phyloP scores from a whole-genome alignment of 2,888 invertebrate species.

The Sabatieria punctata region DNA sequence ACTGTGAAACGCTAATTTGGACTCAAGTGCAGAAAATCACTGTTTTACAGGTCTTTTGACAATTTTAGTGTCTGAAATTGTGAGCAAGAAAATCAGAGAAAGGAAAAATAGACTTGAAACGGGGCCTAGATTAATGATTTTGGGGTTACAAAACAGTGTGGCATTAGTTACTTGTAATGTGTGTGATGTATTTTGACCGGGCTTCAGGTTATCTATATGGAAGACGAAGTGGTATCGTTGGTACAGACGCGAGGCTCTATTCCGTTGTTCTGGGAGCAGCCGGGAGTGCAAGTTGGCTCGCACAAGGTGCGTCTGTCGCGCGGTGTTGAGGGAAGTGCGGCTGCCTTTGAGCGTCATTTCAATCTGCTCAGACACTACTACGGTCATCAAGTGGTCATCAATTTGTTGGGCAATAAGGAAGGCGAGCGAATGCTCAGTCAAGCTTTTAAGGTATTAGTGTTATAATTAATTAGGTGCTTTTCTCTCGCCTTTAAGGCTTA shows the following conservation, averaged over 20 bases:
- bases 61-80: too few relatives aligned
- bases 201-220: constrained; percentile 39
- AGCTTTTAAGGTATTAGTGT: constrained; percentile 58
- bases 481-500: neutral
- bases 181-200: too few relatives aligned
- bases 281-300: constrained; percentile 92
- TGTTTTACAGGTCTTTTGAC: too few relatives aligned
- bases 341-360: constrained; percentile 77
- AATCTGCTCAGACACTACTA: constrained; percentile 66
- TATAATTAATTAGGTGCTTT: neutral
- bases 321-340: constrained; percentile 78
- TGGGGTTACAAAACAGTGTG: too few relatives aligned
- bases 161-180: too few relatives aligned
- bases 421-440: constrained; percentile 88
- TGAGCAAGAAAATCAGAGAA: too few relatives aligned
- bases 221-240: constrained; percentile 72
- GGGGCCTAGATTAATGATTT: too few relatives aligned
- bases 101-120: too few relatives aligned
- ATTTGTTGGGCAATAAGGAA: constrained; percentile 77
- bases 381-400: constrained; percentile 74
- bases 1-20: too few relatives aligned
- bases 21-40: too few relatives aligned
- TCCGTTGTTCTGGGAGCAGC: constrained; percentile 97
- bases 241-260: constrained; percentile 82
- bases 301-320: constrained; percentile 93